Evolutionary conservation across 1,140 invertebrate genomes (phyloP), one percentile per base, ranked within the genome.

Genomic region (Cherax quadricarinatus): DNA sequence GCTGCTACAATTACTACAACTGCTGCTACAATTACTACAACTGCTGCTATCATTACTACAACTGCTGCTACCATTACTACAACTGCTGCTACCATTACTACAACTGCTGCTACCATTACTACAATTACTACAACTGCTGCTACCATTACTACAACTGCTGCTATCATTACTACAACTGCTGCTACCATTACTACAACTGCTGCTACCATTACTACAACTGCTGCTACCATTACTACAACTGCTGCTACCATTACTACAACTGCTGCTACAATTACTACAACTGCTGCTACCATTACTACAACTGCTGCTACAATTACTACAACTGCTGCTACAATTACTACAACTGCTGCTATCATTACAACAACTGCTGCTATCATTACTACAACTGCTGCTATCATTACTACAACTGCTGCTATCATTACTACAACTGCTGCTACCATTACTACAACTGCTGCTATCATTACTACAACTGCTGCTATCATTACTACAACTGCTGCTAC

Each of bases 61-160:
- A 48, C 78, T n/a, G 30, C 78, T 48, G 30, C 78, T 41, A 80
- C 78, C 41, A 80, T 41, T 16, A 80, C 78, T 80, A 80, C 78
- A 14, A 48, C 78, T n/a, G 30, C 78, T 48, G 30, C 78, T 41
- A 80, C 3, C 21, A 80, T 24, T 80, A 80, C 78, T 41, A 48
- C 78, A 24, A 80, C 78, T 48, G 30, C 78, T 24, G 30, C 78
- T 41, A 80, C 4, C 41, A 80, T 24, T 80, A 48, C 78, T 41
- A 80, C 78, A 14, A 83, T 49, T 83, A 51, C 81, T n/a, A 83
- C 81, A 12, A 83, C 81, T 18, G 53, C 81, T 53, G 53, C 81
- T 18, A 83, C 53, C 9, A 85, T 57, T 66, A 66, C 83, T 24
- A 85, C 57, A 18, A 66, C 83, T 14, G 62, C 82, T 21, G 9